Conservation (phyloP, 2,113 vertebrate genomes). For the Gymnarchus niloticus region DNA sequence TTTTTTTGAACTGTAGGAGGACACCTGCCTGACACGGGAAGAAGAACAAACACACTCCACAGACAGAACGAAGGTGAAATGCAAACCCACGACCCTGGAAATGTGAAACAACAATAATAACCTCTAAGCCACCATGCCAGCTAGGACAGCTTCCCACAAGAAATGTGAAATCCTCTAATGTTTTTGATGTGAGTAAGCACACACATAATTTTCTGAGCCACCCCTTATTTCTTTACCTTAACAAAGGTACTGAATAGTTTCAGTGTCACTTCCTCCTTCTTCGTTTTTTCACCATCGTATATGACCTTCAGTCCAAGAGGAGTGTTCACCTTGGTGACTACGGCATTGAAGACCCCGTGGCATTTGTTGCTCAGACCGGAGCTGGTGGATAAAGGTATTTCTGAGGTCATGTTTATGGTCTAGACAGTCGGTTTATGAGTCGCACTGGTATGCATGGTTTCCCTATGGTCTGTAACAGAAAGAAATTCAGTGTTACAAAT, state of each 20-base stretch:
- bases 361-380: conserved; percentile 20
- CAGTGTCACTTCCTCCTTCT: conserved; percentile 19
- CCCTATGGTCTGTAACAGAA: not conserved
- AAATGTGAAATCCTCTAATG: not conserved
- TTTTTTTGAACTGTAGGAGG: too few species aligned
- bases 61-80: too few species aligned
- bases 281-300: conserved; percentile 29
- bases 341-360: not conserved
- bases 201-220: not conserved
- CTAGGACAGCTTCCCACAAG: not conserved
- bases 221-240: conserved; percentile 15
- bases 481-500: not conserved
- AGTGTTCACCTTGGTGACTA: conserved; percentile 31
- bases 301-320: conserved; percentile 20
- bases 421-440: not conserved
- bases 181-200: not conserved
- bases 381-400: conserved; percentile 7
- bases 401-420: not conserved
- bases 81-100: not conserved
- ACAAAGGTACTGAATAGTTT: conserved; percentile 24
- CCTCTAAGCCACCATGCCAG: not conserved
- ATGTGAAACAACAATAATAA: not conserved
- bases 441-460: not conserved
- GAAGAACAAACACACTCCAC: too few species aligned
- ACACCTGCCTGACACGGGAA: too few species aligned